Evolutionary conservation across 2,113 vertebrate species (phyloP).

Genomic region (Saccopteryx bilineata): DNA sequence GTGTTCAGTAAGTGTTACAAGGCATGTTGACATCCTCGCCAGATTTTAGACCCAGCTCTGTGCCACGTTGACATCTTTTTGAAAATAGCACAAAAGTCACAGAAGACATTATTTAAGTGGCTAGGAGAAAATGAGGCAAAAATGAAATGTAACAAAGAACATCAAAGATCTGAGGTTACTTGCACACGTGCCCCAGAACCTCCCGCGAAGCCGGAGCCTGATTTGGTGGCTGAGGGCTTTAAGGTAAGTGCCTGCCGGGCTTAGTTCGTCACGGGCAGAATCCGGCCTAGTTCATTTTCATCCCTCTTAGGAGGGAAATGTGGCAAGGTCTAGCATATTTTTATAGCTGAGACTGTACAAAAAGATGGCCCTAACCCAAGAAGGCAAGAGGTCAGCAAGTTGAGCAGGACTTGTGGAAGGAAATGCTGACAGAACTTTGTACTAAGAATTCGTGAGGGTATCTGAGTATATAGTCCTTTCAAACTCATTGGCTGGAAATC

Average conservation of each 20-base stretch:
- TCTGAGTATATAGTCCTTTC: slow-evolving; percentile 12
- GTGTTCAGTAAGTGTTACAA: neutral
- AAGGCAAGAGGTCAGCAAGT: slow-evolving; percentile 45
- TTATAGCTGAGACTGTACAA: slow-evolving; percentile 67
- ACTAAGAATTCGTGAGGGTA: neutral
- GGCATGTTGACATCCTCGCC: neutral
- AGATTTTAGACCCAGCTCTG: neutral
- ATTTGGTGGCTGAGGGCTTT: neutral
- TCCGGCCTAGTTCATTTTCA: neutral
- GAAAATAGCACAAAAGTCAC: neutral
- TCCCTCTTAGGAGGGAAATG: slow-evolving; percentile 39
- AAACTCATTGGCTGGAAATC: slow-evolving; percentile 23
- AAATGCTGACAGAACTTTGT: slow-evolving; percentile 64
- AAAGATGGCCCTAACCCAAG: slow-evolving; percentile 51
- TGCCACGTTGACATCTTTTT: neutral
- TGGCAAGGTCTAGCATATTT: slow-evolving; percentile 58
- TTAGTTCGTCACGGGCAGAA: neutral
- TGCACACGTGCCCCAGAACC: neutral
- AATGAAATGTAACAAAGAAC: neutral
- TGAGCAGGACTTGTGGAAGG: slow-evolving; percentile 22
- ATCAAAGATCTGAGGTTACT: slow-evolving; percentile 2
- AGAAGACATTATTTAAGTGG: slow-evolving; percentile 35
- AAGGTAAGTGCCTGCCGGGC: neutral
- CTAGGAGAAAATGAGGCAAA: slow-evolving; percentile 44
- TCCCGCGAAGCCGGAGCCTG: neutral